These are phyloP conservation scores for Acrossocheilus fasciatus DNA, from an alignment of 2,797 vertebrate genomes.

Conservation along the genomic window DNA sequence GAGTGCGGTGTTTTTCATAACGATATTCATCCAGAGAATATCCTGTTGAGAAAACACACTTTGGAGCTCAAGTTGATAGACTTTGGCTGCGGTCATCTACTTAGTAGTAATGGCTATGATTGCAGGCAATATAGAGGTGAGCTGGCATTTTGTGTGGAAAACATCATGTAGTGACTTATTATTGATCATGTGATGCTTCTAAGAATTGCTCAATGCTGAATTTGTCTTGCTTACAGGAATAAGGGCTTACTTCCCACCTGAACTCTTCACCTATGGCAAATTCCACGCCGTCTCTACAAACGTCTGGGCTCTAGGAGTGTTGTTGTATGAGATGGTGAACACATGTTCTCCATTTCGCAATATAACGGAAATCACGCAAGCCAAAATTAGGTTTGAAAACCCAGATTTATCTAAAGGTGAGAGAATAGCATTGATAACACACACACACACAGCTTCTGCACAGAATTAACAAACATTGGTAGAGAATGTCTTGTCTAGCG, in stretches of 20 bases:
- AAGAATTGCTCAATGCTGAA: background rate
- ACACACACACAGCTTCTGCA: background rate
- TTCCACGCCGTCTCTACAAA: background rate
- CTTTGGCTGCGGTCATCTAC: background rate
- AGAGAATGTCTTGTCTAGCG: background rate
- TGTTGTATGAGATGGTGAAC: background rate
- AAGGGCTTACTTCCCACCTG: background rate
- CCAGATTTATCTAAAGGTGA: background rate
- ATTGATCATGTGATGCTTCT: background rate
- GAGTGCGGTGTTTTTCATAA: background rate
- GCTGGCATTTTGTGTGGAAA: background rate
- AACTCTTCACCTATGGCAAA: background rate
- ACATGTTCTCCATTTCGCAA: background rate
- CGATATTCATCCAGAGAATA: background rate
- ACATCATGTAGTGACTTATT: background rate
- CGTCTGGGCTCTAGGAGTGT: background rate
- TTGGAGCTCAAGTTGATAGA: slow-evolving; percentile 8
- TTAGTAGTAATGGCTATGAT: background rate
- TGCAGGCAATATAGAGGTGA: background rate
- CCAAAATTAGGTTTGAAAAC: background rate
- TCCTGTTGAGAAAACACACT: slow-evolving; percentile 1
- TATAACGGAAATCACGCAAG: background rate
- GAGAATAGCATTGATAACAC: background rate
- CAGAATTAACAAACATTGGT: background rate
- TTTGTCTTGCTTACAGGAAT: background rate